Percentiles rank a stretch among this genome's conserved stretches.
These are phyloP conservation scores for Drosophila asahinai DNA, from an alignment of 1,140 invertebrate genomes.

Conservation along the genomic window DNA sequence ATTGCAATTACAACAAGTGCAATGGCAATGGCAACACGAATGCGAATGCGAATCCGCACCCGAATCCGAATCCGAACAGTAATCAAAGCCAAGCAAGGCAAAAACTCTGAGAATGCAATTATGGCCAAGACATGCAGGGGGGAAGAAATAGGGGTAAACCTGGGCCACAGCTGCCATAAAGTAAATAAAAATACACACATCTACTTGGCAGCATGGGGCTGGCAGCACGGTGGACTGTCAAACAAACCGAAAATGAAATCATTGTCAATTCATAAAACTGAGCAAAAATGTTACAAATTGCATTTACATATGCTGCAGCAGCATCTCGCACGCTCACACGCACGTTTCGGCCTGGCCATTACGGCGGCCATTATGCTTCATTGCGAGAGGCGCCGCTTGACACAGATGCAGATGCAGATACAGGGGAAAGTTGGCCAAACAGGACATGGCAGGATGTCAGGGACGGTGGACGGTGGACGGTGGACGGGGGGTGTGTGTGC, in stretches of 20 bases:
- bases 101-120: slow-evolving; percentile 77
- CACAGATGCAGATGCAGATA: slow-evolving; percentile 37
- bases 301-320: slow-evolving; percentile 77
- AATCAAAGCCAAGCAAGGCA: slow-evolving; percentile 67
- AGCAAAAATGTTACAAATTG: slow-evolving; percentile 79
- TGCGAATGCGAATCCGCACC: slow-evolving; percentile 12
- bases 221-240: slow-evolving; percentile 55
- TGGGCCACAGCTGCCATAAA: slow-evolving; percentile 17
- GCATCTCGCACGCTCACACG: slow-evolving; percentile 15
- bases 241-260: slow-evolving; percentile 81
- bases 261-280: slow-evolving; percentile 83
- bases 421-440: slow-evolving; percentile 3
- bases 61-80: slow-evolving; percentile 44
- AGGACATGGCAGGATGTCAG: neutral
- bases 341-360: slow-evolving; percentile 58
- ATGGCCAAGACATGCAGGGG: slow-evolving; percentile 42
- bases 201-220: slow-evolving; percentile 41
- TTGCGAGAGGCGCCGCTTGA: slow-evolving; percentile 71
- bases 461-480: no score
- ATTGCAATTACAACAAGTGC: slow-evolving; percentile 81
- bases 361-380: slow-evolving; percentile 74
- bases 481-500: neutral
- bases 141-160: neutral
- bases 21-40: slow-evolving; percentile 47
- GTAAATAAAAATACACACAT: slow-evolving; percentile 66